Base-by-base conservation (phyloP, 2,888 invertebrate species). In the Dichetophora obliterata region DNA sequence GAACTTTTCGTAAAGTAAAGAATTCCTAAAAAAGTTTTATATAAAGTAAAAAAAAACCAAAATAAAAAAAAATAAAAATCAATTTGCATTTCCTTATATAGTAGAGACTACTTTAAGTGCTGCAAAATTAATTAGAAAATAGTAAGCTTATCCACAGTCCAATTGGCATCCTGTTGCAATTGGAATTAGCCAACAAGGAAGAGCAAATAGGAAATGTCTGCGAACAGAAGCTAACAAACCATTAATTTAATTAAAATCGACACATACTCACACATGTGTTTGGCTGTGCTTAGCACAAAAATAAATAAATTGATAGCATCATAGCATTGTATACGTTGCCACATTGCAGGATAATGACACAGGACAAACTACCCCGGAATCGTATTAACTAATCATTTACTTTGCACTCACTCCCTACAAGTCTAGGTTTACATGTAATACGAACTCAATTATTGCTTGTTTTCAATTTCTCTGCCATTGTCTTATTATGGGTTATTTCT, bases 161-260 rank as follows among this genome's bases (percentile, higher is more conserved):
- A 19, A 34, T 27, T 34, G 63, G 34, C 63, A 65, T 65, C 34
- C 63, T 37, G 37, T 65, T 37, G 24, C 63, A 34, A 65, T 65
- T 16, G 27, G 24, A 65, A 65, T 65, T 65, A 31, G 63, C 63
- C n/a, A 65, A 14, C 31, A n/a, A n/a, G 19, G 54, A 5, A 54
- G 54, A 54, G 54, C 54, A 54, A 50, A 52, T 50, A 69, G 22
- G 50, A 69, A 69, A 52, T 69, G 24, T 69, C 52, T 69, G 69
- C 50, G 27, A 8, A 50, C 14, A 50, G 48, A 8, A 52, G 48
- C 69, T 27, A 69, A 66, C 66, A 43, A 52, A 69, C 50, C 69
- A 69, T 69, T 69, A 69, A 69, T 69, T 69, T 50, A 27, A 69
- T 52, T 69, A 69, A 69, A 69, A 50, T 27, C 22, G 19, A 16